Percentiles rank a stretch among this genome's conserved stretches.
Conservation (phyloP, 2,113 vertebrate species). For the Rhombomys opimus region DNA sequence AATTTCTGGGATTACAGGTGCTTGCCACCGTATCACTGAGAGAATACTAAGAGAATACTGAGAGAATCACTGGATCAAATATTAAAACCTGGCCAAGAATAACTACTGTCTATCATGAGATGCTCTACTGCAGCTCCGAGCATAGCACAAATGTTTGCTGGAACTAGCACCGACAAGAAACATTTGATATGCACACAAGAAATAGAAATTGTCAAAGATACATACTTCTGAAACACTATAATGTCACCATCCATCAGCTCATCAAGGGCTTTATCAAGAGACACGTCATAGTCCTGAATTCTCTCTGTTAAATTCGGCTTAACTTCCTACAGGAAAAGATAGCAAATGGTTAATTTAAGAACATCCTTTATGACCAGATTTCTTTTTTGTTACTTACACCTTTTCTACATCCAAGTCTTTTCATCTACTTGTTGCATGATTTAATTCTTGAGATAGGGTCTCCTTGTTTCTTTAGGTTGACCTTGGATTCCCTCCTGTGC, state of each 20-base stretch:
- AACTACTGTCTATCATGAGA: background rate
- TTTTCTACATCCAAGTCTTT: background rate
- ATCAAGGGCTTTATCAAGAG: constrained; percentile 99
- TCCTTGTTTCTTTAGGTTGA: background rate
- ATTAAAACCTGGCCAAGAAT: background rate
- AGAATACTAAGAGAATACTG: background rate
- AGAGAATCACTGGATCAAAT: background rate
- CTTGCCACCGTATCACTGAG: background rate
- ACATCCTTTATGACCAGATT: background rate
- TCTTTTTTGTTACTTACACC: background rate
- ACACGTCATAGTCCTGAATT: constrained; percentile 99
- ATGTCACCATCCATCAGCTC: constrained; percentile 99
- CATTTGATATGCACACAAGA: background rate
- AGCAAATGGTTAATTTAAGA: background rate
- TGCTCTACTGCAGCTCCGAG: background rate
- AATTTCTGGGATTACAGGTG: background rate
- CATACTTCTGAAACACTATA: constrained; percentile 99
- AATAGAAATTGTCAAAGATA: constrained; percentile 28
- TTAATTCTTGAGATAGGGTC: background rate
- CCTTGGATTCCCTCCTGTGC: background rate
- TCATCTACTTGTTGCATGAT: background rate
- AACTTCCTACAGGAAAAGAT: constrained; percentile 93
- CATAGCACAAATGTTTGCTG: background rate
- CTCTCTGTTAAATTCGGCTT: constrained; percentile 99
- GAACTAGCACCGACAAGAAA: background rate